phyloP scores from a whole-genome alignment of 2,113 vertebrate species.

The Oncorhynchus mykiss region DNA sequence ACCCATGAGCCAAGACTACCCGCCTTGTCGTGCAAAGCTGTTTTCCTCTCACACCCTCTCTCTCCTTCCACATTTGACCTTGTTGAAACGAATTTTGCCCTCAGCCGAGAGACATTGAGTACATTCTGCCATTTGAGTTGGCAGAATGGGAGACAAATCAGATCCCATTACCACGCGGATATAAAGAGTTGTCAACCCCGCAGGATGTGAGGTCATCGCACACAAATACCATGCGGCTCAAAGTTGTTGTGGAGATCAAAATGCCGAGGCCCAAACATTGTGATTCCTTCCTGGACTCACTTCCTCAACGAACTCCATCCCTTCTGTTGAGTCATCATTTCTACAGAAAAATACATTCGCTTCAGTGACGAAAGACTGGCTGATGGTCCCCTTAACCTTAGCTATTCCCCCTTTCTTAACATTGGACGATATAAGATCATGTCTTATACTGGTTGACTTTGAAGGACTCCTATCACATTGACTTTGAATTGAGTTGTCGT shows the following conservation, averaged over 20 bases:
- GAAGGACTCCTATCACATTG: slow-evolving; percentile 28
- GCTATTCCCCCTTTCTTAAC: slow-evolving; percentile 38
- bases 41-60: neutral
- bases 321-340: slow-evolving; percentile 62
- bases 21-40: neutral
- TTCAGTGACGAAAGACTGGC: slow-evolving; percentile 21
- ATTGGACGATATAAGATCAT: slow-evolving; percentile 37
- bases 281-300: slow-evolving; percentile 17
- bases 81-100: slow-evolving; percentile 7
- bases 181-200: slow-evolving; percentile 30
- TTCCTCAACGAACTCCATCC: slow-evolving; percentile 19
- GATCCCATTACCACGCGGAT: slow-evolving; percentile 35
- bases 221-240: slow-evolving; percentile 11
- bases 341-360: slow-evolving; percentile 53
- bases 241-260: slow-evolving; percentile 12
- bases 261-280: slow-evolving; percentile 31
- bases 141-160: slow-evolving; percentile 30
- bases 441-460: slow-evolving; percentile 43
- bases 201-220: slow-evolving; percentile 47
- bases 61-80: neutral
- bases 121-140: slow-evolving; percentile 16
- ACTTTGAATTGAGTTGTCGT: slow-evolving; percentile 11
- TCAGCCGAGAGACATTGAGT: slow-evolving; percentile 12
- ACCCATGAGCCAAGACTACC: neutral
- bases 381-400: slow-evolving; percentile 59